Conservation (phyloP, 2,113 vertebrate species). For the Desmodus rotundus region DNA sequence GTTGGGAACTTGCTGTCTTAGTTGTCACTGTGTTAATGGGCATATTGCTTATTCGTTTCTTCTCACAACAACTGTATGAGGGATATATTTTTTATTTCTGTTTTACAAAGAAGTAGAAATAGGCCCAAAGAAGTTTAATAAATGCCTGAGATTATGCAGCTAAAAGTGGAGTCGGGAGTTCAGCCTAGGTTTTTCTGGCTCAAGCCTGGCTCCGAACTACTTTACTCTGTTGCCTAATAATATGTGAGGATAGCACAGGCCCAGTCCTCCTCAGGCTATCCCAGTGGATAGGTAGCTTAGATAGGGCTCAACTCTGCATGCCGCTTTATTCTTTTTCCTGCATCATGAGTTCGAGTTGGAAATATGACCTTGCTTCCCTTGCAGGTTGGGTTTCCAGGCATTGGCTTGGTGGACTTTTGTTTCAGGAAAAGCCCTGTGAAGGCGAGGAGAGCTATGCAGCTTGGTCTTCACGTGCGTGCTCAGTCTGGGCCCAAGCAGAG, state of each 20-base stretch:
- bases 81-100: slow-evolving; percentile 17
- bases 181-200: not conserved
- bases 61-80: not conserved
- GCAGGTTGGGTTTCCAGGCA: not conserved
- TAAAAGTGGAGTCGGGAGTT: not conserved
- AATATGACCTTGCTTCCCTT: slow-evolving; percentile 9
- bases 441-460: not conserved
- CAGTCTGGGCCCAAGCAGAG: not conserved
- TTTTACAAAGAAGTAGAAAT: slow-evolving; percentile 11
- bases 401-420: not conserved
- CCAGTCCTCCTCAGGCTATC: not conserved
- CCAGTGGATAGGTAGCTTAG: not conserved
- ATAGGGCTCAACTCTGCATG: not conserved
- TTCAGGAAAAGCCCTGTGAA: slow-evolving; percentile 18
- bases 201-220: not conserved
- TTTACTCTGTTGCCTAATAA: not conserved
- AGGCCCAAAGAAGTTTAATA: not conserved
- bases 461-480: not conserved
- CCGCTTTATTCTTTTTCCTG: not conserved
- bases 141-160: not conserved
- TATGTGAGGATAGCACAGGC: not conserved
- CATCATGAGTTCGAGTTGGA: not conserved
- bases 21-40: not conserved
- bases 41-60: not conserved
- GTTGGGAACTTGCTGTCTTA: not conserved